These are phyloP conservation scores for Saxicola maurus DNA, from an alignment of 2,797 vertebrate species.

Conservation along the genomic window DNA sequence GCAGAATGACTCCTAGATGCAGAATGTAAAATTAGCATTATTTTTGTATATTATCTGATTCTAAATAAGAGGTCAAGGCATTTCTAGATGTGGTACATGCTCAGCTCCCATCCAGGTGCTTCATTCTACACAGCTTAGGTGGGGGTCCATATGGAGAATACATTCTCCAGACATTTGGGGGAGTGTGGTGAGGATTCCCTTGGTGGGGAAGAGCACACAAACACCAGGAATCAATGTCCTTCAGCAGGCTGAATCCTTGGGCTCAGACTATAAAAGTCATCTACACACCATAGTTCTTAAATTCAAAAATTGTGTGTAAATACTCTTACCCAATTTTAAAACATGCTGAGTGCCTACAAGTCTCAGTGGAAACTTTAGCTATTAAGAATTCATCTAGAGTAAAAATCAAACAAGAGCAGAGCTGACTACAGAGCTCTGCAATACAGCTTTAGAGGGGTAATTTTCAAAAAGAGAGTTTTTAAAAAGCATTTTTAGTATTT, in stretches of 20 bases:
- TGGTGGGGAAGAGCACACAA: background rate
- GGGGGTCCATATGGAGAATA: rapidly evolving
- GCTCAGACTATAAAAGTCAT: background rate
- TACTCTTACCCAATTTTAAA: background rate
- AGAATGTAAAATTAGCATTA: background rate
- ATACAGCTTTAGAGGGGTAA: background rate
- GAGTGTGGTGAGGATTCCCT: rapidly evolving
- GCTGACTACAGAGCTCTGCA: background rate
- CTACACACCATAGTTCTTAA: background rate
- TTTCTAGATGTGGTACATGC: background rate
- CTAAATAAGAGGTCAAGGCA: background rate
- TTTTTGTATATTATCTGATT: background rate
- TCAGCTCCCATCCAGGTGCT: background rate
- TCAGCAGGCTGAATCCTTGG: background rate
- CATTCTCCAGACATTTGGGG: background rate
- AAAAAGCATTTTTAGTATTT: background rate
- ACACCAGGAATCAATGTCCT: background rate
- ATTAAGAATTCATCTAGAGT: background rate
- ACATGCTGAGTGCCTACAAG: background rate
- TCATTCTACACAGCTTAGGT: background rate
- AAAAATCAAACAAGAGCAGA: background rate
- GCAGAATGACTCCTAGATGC: background rate
- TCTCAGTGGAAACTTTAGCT: background rate
- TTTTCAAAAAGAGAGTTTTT: background rate
- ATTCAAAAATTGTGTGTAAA: background rate